phyloP scores from a whole-genome alignment of 2,888 invertebrate species.

The Priapulus caudatus region DNA sequence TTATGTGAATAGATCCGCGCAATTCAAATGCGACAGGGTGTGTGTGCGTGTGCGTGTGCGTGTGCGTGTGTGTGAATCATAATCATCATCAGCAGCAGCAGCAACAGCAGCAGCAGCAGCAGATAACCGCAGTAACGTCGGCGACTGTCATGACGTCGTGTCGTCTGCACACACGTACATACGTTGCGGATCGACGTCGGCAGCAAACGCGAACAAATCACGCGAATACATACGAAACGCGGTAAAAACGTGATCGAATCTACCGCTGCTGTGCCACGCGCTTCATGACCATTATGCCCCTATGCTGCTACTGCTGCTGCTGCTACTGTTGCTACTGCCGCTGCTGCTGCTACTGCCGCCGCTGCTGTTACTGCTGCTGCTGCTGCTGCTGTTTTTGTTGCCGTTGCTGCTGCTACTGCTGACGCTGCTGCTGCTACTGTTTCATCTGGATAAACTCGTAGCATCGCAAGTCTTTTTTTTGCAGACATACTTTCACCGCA shows the following conservation, averaged over 20 bases:
- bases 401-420: too few relatives aligned
- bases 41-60: too few relatives aligned
- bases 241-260: background rate
- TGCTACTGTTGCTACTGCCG: slow-evolving; percentile 3
- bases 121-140: background rate
- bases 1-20: background rate
- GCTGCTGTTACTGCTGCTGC: slow-evolving; percentile 3
- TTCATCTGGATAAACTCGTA: background rate
- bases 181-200: background rate
- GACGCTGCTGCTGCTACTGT: too few relatives aligned
- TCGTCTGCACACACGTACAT: background rate
- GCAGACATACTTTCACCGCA: too few relatives aligned
- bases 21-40: background rate
- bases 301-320: background rate
- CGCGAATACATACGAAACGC: background rate
- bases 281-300: background rate
- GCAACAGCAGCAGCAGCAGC: background rate
- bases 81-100: background rate
- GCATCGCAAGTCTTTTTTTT: background rate
- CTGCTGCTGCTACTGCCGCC: slow-evolving; percentile 3
- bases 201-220: background rate
- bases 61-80: too few relatives aligned
- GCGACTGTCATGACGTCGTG: background rate
- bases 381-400: too few relatives aligned
- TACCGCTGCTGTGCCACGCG: background rate